Percentiles rank a stretch among this genome's conserved stretches.
These are phyloP conservation scores for Ptychodera flava DNA, from an alignment of 35 echinoderm and acorn worm genomes.

Conservation along the genomic window DNA sequence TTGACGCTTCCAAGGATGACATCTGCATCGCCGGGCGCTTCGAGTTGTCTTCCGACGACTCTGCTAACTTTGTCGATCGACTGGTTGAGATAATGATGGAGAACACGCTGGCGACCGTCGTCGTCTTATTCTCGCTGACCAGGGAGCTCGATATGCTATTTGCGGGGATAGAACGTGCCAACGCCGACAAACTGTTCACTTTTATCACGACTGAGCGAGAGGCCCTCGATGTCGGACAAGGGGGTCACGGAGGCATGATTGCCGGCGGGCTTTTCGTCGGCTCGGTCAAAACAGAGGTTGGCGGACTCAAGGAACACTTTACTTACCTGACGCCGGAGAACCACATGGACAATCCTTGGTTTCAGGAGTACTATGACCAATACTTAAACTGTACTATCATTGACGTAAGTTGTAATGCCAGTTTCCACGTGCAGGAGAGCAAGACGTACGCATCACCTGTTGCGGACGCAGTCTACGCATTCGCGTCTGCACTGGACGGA, in stretches of 20 bases:
- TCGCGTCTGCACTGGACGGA: slow-evolving; percentile 34
- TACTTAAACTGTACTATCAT: background rate
- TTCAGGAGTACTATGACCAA: background rate
- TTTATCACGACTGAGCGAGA: background rate
- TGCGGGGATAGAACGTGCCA: background rate
- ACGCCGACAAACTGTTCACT: background rate
- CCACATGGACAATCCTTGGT: background rate
- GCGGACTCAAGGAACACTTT: background rate
- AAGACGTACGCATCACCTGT: slow-evolving; percentile 9
- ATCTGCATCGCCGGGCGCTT: background rate
- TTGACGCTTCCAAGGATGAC: background rate
- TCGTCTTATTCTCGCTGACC: background rate
- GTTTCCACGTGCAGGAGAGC: background rate
- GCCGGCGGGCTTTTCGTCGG: background rate
- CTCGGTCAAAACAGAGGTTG: background rate
- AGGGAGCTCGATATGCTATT: background rate
- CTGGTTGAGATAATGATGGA: background rate
- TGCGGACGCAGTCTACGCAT: slow-evolving; percentile 31
- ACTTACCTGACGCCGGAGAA: background rate
- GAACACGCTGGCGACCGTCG: background rate
- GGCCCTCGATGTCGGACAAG: background rate
- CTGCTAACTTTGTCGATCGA: background rate
- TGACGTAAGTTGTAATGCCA: background rate
- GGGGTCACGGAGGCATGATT: background rate
- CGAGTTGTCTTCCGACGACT: background rate